Evolutionary conservation across 2,888 invertebrate genomes (phyloP), one percentile per base, ranked within the genome.

Genomic region (Shargacucullia verbasci): DNA sequence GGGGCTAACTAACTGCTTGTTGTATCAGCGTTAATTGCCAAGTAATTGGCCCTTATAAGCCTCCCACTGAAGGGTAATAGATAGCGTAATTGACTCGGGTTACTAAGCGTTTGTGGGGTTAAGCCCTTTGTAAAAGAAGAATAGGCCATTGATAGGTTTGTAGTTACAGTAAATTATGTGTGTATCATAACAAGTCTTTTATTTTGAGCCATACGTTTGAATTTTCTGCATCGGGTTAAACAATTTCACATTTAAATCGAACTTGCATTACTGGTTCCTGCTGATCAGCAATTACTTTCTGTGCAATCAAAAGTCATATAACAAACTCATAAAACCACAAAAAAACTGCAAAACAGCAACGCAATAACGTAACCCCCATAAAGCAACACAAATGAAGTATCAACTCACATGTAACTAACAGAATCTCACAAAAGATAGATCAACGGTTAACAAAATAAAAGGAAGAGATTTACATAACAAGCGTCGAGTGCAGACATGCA

Each of bases 1-100:
- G 56, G 55, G 73, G 59, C 57, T 58, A 62, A 64, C 58, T 71
- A 74, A 71, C 68, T 62, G 63, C 53, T 68, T 64, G 63, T 71
- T 67, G 68, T 71, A 73, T 73, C 72, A 64, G 52, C 64, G 59
- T 71, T 73, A 73, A 73, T 73, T 75, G 72, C 61, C 61, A 57
- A 61, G 59, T 68, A 73, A 73, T 73, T 73, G 64, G 64, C 63
- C 59, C 56, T 59, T 64, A 50, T 63, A 74, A 67, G 61, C 68
- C 54, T 53, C 49, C 47, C 39, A 52, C 60, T 55, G 55, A 55
- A 70, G 54, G 61, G 55, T 55, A 74, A 74, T 58, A 64, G 72
- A 74, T 74, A 57, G 52, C 45, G 60, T 57, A 52, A 61, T 74
- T 61, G 41, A 61, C 58, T 74, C 57, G 60, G 54, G 45, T 54